phyloP scores from a whole-genome alignment of 2,797 vertebrate species.

The Myiotriccus ornatus region DNA sequence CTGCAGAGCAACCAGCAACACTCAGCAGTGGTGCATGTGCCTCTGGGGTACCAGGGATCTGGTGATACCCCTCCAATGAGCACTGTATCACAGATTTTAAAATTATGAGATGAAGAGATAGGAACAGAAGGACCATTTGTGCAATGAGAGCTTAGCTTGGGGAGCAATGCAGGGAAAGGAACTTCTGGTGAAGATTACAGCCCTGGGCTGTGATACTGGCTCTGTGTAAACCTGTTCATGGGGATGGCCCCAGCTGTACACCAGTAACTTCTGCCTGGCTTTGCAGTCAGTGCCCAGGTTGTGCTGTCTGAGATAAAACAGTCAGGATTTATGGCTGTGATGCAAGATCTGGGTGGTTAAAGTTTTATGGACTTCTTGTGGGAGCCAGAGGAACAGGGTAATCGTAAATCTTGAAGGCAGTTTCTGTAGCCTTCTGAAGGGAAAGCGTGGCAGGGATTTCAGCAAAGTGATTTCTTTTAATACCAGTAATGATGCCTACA shows the following conservation, averaged over 20 bases:
- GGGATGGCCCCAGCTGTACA: rapidly evolving
- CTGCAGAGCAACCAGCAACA: not conserved
- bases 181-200: not conserved
- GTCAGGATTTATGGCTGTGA: not conserved
- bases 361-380: constrained; percentile 14
- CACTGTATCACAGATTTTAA: not conserved
- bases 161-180: not conserved
- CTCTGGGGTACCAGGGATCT: not conserved
- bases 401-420: not conserved
- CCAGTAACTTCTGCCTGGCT: not conserved
- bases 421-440: not conserved
- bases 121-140: not conserved
- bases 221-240: rapidly evolving
- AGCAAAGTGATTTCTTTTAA: not conserved
- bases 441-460: not conserved
- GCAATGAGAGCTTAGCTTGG: not conserved
- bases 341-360: not conserved
- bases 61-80: not conserved
- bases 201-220: rapidly evolving
- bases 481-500: not conserved
- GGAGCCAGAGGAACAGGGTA: not conserved
- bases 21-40: rapidly evolving
- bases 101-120: not conserved
- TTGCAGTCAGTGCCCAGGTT: not conserved
- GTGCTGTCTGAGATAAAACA: not conserved